Conservation (phyloP, 2,888 invertebrate genomes). For the Aplocera efformata region DNA sequence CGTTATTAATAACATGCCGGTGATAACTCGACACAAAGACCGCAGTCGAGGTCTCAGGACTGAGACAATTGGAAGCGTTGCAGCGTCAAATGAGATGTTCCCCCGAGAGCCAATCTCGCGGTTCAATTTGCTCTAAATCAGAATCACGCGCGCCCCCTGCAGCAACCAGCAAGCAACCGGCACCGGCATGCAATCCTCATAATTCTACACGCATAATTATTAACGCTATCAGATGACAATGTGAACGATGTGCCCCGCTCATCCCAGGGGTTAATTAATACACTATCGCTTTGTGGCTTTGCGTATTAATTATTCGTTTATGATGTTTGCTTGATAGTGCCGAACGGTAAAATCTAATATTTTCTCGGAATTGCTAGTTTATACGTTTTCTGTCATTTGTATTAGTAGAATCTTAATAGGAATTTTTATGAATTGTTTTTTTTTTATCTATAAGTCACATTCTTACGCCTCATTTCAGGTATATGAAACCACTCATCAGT, state of each 20-base stretch:
- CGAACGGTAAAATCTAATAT: slow-evolving; percentile 16
- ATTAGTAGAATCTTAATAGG: not conserved
- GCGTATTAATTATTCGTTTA: slow-evolving; percentile 41
- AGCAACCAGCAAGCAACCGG: slow-evolving; percentile 18
- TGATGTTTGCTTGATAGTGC: slow-evolving; percentile 21
- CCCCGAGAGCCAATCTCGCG: slow-evolving; percentile 63
- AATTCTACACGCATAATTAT: slow-evolving; percentile 49
- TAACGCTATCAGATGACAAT: slow-evolving; percentile 44
- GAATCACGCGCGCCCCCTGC: slow-evolving; percentile 44
- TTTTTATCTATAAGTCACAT: no score
- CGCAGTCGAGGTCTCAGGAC: slow-evolving; percentile 49
- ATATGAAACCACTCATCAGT: no score
- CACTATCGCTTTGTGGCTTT: slow-evolving; percentile 32
- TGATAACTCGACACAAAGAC: slow-evolving; percentile 53
- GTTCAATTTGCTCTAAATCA: slow-evolving; percentile 77
- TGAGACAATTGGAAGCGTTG: slow-evolving; percentile 70
- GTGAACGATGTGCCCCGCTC: slow-evolving; percentile 37
- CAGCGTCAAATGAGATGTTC: slow-evolving; percentile 74
- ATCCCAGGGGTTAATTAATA: slow-evolving; percentile 39
- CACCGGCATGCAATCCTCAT: slow-evolving; percentile 42
- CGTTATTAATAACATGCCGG: slow-evolving; percentile 42
- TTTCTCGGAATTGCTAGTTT: slow-evolving; percentile 9
- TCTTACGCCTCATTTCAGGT: no score
- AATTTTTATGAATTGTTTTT: no score
- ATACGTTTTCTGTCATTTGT: slow-evolving; percentile 2